Evolutionary conservation across 1,140 invertebrate genomes (phyloP).

Genomic region (Lordiphosa clarofinis): DNA sequence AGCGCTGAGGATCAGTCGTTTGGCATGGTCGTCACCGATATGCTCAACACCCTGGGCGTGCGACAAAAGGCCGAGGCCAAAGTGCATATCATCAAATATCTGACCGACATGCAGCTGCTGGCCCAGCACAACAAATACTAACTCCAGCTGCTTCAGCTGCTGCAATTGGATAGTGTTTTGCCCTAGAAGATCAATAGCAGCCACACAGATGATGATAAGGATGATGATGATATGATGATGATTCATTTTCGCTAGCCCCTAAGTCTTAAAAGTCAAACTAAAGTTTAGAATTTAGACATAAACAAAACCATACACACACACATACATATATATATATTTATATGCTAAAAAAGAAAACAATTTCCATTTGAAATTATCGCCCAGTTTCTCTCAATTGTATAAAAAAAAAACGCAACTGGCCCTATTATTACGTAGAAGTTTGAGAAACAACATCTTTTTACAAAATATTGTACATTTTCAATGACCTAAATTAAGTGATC

Average conservation of each 20-base stretch:
- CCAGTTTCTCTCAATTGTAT: slow-evolving; percentile 59
- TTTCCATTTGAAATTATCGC: slow-evolving; percentile 25
- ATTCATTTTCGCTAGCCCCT: slow-evolving; percentile 45
- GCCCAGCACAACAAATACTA: slow-evolving; percentile 79
- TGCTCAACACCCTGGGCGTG: slow-evolving; percentile 76
- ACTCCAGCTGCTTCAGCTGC: slow-evolving; percentile 62
- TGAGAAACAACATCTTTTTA: slow-evolving; percentile 40
- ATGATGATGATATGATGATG: slow-evolving; percentile 14
- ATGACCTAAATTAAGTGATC: slow-evolving; percentile 61
- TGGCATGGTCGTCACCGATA: slow-evolving; percentile 76
- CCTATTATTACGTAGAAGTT: slow-evolving; percentile 40
- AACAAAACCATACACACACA: slow-evolving; percentile 30
- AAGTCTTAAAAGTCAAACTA: slow-evolving; percentile 75
- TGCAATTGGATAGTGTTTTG: slow-evolving; percentile 59
- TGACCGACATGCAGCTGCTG: slow-evolving; percentile 76
- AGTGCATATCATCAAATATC: slow-evolving; percentile 78
- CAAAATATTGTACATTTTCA: slow-evolving; percentile 53
- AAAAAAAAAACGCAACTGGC: slow-evolving; percentile 40
- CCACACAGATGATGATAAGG: slow-evolving; percentile 19
- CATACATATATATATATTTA: slow-evolving; percentile 29
- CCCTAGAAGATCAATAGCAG: slow-evolving; percentile 37
- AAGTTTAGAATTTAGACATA: slow-evolving; percentile 52
- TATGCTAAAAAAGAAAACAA: slow-evolving; percentile 44
- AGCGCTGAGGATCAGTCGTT: slow-evolving; percentile 76
- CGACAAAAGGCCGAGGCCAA: slow-evolving; percentile 75